Evolutionary conservation across 2,113 vertebrate species (phyloP), one percentile per base, ranked within the genome.

Genomic region (Zapus hudsonius): DNA sequence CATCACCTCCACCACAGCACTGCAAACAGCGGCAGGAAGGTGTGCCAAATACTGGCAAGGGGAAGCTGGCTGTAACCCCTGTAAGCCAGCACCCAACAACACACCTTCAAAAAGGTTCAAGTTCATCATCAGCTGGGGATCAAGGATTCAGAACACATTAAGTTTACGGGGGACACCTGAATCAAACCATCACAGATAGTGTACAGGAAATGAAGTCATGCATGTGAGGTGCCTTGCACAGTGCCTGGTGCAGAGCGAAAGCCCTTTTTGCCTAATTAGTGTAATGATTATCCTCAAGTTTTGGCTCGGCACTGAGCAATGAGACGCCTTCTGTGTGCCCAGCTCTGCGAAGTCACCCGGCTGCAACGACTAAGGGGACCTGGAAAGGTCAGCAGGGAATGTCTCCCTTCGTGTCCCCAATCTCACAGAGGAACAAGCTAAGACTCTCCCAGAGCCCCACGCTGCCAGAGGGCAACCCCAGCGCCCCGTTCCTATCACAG

Each of bases 171-270:
- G n/a, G n/a, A n/a, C n/a, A n/a, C n/a, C n/a, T n/a, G n/a, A n/a
- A n/a, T n/a, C n/a, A n/a, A n/a, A n/a, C n/a, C n/a, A n/a, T n/a
- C n/a, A n/a, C n/a, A n/a, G n/a, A 17, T 8, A 1, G 7, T 5
- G 36, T 15, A 15, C 52, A 52, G 52, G 52, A 52, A 52, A 52
- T 52, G 40, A 63, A 36, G 11, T 19, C 1, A 61, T 1, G 13
- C 5, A 2, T 0, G 7, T 4, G 15, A 36, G 0, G 19, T 11
- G 33, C 76, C 42, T 10, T 9, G 36, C 36, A 7, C 0, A 3
- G 72, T 33, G 57, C 38, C 66, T 11, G 42, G 63, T 12, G 19
- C 4, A 19, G 13, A 59, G 31, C 29, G 6, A 33, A 38, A 84
- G 31, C 16, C 25, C 38, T 87, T 11, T 4, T 7, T 47, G n/a